A percentile compares a stretch with the other conserved stretches of the same genome.
These are phyloP conservation scores for Holacanthus passer DNA, from an alignment of 2,113 vertebrate genomes.

Conservation along the genomic window DNA sequence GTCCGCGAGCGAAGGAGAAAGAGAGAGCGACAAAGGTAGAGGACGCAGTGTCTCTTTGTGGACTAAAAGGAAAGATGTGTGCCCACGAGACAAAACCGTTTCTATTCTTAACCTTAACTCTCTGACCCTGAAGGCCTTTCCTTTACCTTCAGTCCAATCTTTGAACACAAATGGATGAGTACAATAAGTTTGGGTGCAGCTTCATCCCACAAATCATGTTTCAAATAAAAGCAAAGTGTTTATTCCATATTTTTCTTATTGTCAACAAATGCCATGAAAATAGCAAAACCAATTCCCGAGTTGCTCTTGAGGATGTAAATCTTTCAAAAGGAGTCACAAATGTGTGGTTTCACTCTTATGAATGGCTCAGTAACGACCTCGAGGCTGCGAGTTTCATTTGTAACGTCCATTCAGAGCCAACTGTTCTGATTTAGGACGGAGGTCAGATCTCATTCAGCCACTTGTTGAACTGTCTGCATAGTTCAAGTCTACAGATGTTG, in stretches of 20 bases:
- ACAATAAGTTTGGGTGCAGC: not conserved
- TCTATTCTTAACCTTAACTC: conserved; percentile 33
- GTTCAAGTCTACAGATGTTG: not conserved
- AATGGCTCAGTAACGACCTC: no score
- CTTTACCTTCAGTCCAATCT: conserved; percentile 8
- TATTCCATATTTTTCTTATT: not conserved
- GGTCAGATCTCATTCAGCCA: not conserved
- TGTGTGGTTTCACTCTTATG: not conserved
- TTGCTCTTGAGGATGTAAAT: no score
- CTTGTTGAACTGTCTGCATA: not conserved
- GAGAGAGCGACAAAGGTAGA: conserved; percentile 48
- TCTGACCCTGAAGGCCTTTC: conserved; percentile 29
- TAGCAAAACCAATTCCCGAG: not conserved
- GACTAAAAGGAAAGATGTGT: conserved; percentile 26
- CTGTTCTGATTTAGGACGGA: not conserved
- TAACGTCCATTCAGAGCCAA: no score
- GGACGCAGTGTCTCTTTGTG: conserved; percentile 66
- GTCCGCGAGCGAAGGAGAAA: conserved; percentile 63
- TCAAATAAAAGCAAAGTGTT: not conserved
- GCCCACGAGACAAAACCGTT: conserved; percentile 33
- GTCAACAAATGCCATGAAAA: not conserved
- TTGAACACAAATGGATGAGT: not conserved
- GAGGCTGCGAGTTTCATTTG: no score
- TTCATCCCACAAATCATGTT: not conserved
- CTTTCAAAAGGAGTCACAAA: not conserved